Evolutionary conservation across 1,140 invertebrate species (phyloP).

Genomic region (Drosophila setifemur): DNA sequence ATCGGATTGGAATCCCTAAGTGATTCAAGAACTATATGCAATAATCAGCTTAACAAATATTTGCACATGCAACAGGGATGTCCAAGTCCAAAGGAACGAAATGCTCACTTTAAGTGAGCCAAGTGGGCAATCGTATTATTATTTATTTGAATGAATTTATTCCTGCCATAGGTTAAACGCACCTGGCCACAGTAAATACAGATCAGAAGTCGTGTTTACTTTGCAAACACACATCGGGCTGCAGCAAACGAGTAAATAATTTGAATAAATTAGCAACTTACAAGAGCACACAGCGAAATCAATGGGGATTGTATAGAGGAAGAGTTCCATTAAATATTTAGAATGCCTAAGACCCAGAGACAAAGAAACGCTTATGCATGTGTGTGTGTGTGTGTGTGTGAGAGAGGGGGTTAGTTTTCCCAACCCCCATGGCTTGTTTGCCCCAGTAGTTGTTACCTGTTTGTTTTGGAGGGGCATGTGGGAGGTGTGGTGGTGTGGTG

Average conservation of each 20-base stretch:
- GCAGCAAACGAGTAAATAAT: slow-evolving; percentile 60
- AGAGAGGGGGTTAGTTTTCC: slow-evolving; percentile 27
- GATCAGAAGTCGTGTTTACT: slow-evolving; percentile 43
- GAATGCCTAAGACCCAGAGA: slow-evolving; percentile 29
- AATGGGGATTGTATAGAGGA: slow-evolving; percentile 12
- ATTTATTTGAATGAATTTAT: slow-evolving; percentile 7
- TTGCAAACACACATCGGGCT: slow-evolving; percentile 59
- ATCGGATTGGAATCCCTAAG: not conserved
- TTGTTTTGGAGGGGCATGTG: slow-evolving; percentile 26
- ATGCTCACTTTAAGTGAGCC: slow-evolving; percentile 41
- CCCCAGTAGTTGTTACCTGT: slow-evolving; percentile 55
- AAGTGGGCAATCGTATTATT: slow-evolving; percentile 12
- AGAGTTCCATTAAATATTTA: slow-evolving; percentile 63
- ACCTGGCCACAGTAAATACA: slow-evolving; percentile 50
- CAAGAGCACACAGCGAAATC: slow-evolving; percentile 5
- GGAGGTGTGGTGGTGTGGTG: slow-evolving; percentile 16
- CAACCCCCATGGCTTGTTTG: slow-evolving; percentile 32
- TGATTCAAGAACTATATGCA: slow-evolving; percentile 22
- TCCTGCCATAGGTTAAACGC: slow-evolving; percentile 35
- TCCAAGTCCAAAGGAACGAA: slow-evolving; percentile 9
- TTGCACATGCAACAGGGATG: slow-evolving; percentile 4
- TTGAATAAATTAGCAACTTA: slow-evolving; percentile 61
- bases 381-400: not conserved
- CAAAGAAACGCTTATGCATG: slow-evolving; percentile 44
- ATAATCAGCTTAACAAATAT: slow-evolving; percentile 53